These are phyloP conservation scores for Sebastes nivosus DNA, from an alignment of 2,797 vertebrate species.

Conservation along the genomic window DNA sequence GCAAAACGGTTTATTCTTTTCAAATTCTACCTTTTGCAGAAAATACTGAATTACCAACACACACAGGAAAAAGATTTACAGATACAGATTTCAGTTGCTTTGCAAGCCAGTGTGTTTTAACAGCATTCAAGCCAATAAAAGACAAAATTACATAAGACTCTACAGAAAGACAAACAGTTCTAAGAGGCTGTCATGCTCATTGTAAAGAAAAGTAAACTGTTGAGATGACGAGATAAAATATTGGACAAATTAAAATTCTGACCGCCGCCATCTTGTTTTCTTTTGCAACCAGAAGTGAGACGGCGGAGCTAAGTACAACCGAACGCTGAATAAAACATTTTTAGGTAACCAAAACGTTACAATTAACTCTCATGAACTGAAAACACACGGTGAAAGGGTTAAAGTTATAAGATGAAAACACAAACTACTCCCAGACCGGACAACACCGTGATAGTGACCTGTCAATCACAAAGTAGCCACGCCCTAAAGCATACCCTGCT, in stretches of 20 bases:
- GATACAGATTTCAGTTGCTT: neutral
- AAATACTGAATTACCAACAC: neutral
- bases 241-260: neutral
- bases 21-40: neutral
- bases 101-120: neutral
- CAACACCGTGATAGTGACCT: fast-evolving
- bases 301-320: neutral
- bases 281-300: neutral
- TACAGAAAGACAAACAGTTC: neutral
- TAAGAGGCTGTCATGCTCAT: neutral
- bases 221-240: neutral
- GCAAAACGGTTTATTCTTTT: slow-evolving; percentile 14
- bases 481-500: no score
- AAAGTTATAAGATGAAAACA: no score
- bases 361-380: no score
- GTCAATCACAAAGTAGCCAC: no score
- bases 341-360: neutral
- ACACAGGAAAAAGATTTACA: neutral
- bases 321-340: neutral
- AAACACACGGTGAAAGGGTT: no score
- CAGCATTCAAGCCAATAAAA: neutral
- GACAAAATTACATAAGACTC: neutral
- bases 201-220: neutral
- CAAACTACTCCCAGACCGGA: no score
- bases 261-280: no score